phyloP scores from a whole-genome alignment of 2,113 vertebrate species.

The Anoura caudifer region DNA sequence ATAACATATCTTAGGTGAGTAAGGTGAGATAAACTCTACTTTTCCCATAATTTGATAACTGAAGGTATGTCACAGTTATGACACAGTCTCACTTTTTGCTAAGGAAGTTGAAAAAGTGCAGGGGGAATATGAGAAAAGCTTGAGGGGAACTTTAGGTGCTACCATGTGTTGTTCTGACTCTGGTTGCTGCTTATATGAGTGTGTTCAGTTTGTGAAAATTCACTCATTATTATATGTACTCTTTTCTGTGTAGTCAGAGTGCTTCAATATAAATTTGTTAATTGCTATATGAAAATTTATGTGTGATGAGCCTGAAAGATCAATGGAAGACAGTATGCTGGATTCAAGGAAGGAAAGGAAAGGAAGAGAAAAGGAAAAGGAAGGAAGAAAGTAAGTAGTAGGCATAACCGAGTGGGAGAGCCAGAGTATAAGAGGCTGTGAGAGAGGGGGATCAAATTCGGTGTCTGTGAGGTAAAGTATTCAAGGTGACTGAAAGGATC shows the following conservation, averaged over 20 bases:
- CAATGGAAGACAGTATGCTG: neutral
- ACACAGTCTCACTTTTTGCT: too few species aligned
- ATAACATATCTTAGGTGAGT: too few species aligned
- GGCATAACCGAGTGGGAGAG: neutral
- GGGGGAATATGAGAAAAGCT: too few species aligned
- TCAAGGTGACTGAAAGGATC: neutral
- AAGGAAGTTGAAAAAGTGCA: too few species aligned
- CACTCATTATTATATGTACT: neutral
- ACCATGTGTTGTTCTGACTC: too few species aligned
- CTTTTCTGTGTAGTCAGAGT: neutral
- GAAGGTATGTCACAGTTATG: too few species aligned
- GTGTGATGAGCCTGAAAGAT: neutral
- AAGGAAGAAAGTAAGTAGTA: too few species aligned
- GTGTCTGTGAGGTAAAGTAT: neutral
- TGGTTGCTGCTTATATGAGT: too few species aligned
- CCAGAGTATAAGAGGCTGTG: neutral
- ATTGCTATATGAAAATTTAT: neutral
- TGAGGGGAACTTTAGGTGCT: too few species aligned
- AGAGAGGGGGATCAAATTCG: neutral
- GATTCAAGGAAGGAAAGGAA: neutral
- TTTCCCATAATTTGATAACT: too few species aligned
- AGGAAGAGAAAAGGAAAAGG: neutral
- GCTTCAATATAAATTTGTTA: neutral
- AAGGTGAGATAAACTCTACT: too few species aligned
- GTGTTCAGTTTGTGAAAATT: too few species aligned